Percentiles rank a stretch among this genome's conserved stretches.
These are phyloP conservation scores for Perca schrenkii DNA, from an alignment of 2,113 vertebrate species.

Conservation along the genomic window DNA sequence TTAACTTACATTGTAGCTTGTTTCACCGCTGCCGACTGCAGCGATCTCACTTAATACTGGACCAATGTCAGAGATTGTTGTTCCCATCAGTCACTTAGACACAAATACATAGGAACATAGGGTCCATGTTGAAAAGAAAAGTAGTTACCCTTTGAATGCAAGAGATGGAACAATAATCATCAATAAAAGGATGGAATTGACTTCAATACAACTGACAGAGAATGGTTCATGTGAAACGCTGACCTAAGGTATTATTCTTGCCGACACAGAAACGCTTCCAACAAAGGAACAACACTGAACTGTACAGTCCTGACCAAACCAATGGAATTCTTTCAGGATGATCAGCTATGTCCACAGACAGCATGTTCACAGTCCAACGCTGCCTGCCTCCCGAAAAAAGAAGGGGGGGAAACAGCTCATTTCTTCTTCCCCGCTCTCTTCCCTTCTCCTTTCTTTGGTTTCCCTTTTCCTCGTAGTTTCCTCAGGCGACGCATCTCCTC, in stretches of 20 bases:
- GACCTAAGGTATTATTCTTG: background rate
- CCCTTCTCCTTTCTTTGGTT: constrained; percentile 95
- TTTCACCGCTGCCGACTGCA: no score
- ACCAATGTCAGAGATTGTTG: no score
- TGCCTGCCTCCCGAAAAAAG: background rate
- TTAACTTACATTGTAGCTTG: no score
- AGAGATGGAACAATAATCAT: background rate
- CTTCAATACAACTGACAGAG: background rate
- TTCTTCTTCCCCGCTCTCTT: constrained; percentile 93
- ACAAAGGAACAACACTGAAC: background rate
- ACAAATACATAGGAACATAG: no score
- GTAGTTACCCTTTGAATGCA: background rate
- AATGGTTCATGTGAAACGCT: background rate
- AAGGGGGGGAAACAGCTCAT: constrained; percentile 63
- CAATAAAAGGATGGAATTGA: background rate
- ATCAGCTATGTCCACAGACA: background rate
- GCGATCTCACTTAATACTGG: no score
- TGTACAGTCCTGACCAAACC: background rate
- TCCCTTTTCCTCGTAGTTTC: constrained; percentile 94
- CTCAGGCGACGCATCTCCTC: constrained; percentile 93
- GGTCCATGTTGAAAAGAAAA: no score
- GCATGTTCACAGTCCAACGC: background rate
- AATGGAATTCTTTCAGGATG: background rate
- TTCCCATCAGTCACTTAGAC: no score
- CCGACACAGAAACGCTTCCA: background rate